phyloP scores from a whole-genome alignment of 2,113 vertebrate species.

The Oncorhynchus masou region DNA sequence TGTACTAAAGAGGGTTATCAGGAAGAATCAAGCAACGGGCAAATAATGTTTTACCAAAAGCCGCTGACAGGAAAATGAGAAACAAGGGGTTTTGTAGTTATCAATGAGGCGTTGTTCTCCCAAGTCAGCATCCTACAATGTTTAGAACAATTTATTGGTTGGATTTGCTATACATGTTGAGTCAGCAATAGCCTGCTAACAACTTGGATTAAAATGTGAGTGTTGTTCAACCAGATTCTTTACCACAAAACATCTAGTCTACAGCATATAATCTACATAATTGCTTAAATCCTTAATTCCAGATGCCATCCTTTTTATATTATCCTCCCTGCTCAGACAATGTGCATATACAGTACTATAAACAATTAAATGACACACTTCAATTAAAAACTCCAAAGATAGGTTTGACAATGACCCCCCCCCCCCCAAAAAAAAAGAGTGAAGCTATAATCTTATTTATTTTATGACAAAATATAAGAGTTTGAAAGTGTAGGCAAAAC shows the following conservation, averaged over 20 bases:
- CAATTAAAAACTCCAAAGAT: not conserved
- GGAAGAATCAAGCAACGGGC: conserved; percentile 17
- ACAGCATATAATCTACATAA: no score
- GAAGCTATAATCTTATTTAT: not conserved
- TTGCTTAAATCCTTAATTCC: no score
- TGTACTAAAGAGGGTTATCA: conserved; percentile 10
- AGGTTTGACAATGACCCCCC: not conserved
- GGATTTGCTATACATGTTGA: not conserved
- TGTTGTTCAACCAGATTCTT: no score
- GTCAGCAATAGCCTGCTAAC: not conserved
- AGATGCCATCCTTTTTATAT: no score
- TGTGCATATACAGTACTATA: no score
- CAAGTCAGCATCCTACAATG: not conserved
- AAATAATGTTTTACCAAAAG: conserved; percentile 29
- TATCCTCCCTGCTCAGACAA: no score
- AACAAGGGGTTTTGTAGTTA: conserved; percentile 10
- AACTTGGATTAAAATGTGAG: not conserved
- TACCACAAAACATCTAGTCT: not conserved
- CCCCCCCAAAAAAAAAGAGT: not conserved
- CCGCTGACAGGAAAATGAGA: conserved; percentile 33
- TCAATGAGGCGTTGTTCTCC: conserved; percentile 1
- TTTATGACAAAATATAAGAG: not conserved
- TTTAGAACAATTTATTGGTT: not conserved
- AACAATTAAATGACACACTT: no score
- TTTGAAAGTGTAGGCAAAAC: not conserved